Evolutionary conservation across 2,888 invertebrate genomes (phyloP).

Genomic region (Sarcophaga rosellei): DNA sequence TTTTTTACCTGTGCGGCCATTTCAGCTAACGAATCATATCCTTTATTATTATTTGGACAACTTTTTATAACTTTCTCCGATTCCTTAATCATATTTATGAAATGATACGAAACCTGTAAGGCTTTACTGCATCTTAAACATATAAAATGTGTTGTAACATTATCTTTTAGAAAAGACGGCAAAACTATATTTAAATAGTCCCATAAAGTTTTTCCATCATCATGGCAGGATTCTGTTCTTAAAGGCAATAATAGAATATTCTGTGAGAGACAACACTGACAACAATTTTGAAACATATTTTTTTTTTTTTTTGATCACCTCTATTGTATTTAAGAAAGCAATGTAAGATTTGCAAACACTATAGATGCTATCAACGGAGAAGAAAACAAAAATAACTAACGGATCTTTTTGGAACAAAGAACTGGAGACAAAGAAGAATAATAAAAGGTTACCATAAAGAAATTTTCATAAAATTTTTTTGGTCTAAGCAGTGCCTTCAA

Average conservation of each 20-base stretch:
- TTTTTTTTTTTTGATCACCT: neutral
- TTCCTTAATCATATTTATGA: slow-evolving; percentile 71
- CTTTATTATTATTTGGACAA: neutral
- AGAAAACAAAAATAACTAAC: slow-evolving; percentile 21
- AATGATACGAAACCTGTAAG: slow-evolving; percentile 75
- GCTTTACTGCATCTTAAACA: slow-evolving; percentile 76
- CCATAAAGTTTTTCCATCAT: slow-evolving; percentile 51
- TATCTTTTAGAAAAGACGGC: slow-evolving; percentile 60
- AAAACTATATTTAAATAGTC: slow-evolving; percentile 67
- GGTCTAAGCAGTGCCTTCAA: too few species aligned
- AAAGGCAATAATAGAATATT: slow-evolving; percentile 47
- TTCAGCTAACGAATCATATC: neutral
- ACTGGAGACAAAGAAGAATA: neutral
- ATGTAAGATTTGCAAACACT: neutral
- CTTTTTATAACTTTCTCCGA: neutral
- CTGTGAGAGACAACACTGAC: slow-evolving; percentile 74
- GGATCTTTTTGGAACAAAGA: neutral
- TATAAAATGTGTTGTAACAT: slow-evolving; percentile 67
- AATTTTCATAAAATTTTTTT: neutral
- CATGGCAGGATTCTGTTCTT: slow-evolving; percentile 29
- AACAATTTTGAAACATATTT: slow-evolving; percentile 58
- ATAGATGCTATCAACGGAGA: neutral
- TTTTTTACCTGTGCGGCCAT: neutral
- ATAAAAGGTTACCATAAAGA: neutral
- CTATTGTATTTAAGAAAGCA: too few species aligned